These are phyloP conservation scores for Tetrapedia diversipes DNA, from an alignment of 2,888 invertebrate genomes.

Conservation along the genomic window DNA sequence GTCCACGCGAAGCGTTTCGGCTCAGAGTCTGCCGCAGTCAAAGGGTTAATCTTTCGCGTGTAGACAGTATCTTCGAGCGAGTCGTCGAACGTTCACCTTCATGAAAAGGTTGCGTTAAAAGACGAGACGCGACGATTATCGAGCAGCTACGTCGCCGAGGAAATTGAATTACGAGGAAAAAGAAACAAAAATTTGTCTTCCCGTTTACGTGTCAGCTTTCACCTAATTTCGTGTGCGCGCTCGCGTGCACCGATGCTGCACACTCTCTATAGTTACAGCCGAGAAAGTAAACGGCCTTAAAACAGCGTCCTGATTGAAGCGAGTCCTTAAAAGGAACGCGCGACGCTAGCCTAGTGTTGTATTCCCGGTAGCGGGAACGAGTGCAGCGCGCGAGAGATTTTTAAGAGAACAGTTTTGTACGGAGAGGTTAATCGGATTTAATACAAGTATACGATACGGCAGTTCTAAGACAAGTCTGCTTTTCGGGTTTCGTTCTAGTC, in stretches of 20 bases:
- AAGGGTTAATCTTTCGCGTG: conserved; percentile 4
- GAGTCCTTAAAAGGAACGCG: conserved; percentile 56
- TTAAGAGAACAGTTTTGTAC: too few species aligned
- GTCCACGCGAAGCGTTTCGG: too few species aligned
- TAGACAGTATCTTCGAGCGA: background rate
- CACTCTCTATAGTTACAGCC: conserved; percentile 10
- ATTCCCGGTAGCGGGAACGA: too few species aligned
- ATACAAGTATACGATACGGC: too few species aligned
- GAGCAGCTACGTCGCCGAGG: too few species aligned
- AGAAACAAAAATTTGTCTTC: background rate
- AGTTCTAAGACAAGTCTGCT: too few species aligned
- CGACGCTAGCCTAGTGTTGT: too few species aligned
- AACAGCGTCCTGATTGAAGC: conserved; percentile 33
- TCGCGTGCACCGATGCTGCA: conserved; percentile 6
- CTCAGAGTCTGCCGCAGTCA: too few species aligned
- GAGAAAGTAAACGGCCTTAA: conserved; percentile 57
- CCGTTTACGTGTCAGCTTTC: conserved; percentile 17
- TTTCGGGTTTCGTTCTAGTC: too few species aligned
- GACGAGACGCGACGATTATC: background rate
- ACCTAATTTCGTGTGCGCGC: conserved; percentile 32
- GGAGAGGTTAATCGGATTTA: too few species aligned
- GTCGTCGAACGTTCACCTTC: background rate
- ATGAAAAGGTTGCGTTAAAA: background rate
- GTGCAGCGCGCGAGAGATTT: too few species aligned
- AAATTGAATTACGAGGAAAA: too few species aligned